Conservation (phyloP, 1,140 invertebrate genomes). For the Cotesia typhae region DNA sequence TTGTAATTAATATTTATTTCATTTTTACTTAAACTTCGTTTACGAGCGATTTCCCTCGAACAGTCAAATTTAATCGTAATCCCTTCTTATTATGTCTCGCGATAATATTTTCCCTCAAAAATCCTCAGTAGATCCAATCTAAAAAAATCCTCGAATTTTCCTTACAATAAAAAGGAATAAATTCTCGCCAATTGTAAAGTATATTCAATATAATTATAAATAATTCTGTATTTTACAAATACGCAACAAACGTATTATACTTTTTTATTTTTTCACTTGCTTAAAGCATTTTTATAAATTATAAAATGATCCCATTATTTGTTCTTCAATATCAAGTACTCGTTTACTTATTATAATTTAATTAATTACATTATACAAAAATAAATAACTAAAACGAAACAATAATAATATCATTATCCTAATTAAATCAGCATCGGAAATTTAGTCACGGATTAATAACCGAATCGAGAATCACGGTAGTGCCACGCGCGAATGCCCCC, state of each 20-base stretch:
- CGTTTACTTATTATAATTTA: neutral
- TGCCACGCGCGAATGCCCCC: too few species aligned
- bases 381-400: too few species aligned
- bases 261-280: too few species aligned
- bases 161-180: neutral
- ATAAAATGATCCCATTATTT: constrained; percentile 25
- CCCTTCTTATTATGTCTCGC: neutral
- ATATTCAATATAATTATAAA: constrained; percentile 48
- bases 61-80: neutral
- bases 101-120: neutral
- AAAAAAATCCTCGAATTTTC: too few species aligned
- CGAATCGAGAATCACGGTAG: too few species aligned
- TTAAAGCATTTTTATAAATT: constrained; percentile 22
- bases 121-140: too few species aligned
- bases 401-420: neutral
- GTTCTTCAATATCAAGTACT: constrained; percentile 22
- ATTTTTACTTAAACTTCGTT: constrained; percentile 32
- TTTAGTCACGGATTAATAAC: neutral
- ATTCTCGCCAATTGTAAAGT: constrained; percentile 32
- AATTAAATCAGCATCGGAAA: neutral
- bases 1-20: constrained; percentile 12
- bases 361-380: constrained; percentile 13
- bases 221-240: constrained; percentile 56
- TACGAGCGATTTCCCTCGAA: constrained; percentile 21
- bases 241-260: constrained; percentile 42